phyloP scores from a whole-genome alignment of 2,888 invertebrate species.

The Helicoverpa assulta region DNA sequence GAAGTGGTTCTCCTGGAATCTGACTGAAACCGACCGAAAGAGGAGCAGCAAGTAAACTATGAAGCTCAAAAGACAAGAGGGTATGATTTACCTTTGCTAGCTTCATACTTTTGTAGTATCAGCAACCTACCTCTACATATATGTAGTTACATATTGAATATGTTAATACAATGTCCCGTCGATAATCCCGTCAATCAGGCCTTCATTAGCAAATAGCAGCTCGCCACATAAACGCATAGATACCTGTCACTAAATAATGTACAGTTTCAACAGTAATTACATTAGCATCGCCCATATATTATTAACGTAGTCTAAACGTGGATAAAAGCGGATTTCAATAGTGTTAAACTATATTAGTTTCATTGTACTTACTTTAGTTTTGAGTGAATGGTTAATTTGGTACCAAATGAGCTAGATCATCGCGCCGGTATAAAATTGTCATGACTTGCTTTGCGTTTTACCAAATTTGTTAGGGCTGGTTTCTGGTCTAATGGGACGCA shows the following conservation, averaged over 20 bases:
- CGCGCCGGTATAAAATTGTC: not conserved
- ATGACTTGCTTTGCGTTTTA: no score
- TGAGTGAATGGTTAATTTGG: not conserved
- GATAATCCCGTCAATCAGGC: constrained; percentile 13
- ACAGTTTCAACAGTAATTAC: constrained; percentile 11
- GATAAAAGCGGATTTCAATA: constrained; percentile 20
- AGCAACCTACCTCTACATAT: no score
- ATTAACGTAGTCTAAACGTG: constrained; percentile 19
- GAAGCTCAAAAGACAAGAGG: no score
- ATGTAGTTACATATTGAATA: no score
- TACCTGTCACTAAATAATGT: constrained; percentile 25
- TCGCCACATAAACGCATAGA: not conserved
- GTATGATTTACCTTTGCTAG: no score
- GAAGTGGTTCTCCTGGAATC: no score
- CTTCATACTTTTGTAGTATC: no score
- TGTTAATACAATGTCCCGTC: not conserved
- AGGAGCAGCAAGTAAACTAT: no score
- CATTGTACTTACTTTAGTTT: not conserved
- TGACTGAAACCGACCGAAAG: no score
- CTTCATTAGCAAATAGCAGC: not conserved
- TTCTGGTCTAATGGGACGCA: no score
- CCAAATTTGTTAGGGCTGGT: not conserved
- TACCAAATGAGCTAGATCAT: not conserved
- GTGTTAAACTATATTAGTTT: not conserved
- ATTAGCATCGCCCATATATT: constrained; percentile 22